Evolutionary conservation across 2,797 vertebrate genomes (phyloP).

Genomic region (Morus bassanus): DNA sequence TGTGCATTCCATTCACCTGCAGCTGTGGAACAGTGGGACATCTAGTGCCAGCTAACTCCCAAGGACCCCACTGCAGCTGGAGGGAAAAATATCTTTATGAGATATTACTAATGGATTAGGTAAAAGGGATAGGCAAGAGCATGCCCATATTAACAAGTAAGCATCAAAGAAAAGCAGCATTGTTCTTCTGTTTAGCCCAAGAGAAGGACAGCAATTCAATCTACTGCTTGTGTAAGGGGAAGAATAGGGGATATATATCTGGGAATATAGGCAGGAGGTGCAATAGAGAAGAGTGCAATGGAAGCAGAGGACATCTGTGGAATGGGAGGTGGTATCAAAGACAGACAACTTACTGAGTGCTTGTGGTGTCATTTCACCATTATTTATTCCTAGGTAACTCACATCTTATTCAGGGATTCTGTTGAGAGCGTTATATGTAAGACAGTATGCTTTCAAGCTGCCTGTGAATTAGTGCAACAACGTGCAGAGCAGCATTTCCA

Average conservation of each 20-base stretch:
- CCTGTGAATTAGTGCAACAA: conserved; percentile 2
- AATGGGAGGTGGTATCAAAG: conserved; percentile 14
- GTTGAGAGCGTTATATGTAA: conserved; percentile 10
- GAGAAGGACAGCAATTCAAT: conserved; percentile 6
- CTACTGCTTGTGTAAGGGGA: neutral
- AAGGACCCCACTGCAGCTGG: neutral
- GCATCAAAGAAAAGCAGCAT: conserved; percentile 28
- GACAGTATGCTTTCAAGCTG: conserved; percentile 34
- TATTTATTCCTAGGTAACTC: conserved; percentile 34
- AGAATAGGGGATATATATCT: neutral
- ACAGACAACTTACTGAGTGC: neutral
- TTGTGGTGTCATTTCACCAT: conserved; percentile 46
- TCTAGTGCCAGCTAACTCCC: neutral
- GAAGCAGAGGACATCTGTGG: conserved; percentile 23
- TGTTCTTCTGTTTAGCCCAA: neutral
- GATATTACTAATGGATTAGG: neutral
- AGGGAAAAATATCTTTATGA: neutral
- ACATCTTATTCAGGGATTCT: conserved; percentile 28
- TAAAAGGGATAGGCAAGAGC: neutral
- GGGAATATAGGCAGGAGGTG: neutral
- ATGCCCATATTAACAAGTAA: neutral
- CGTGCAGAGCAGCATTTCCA: conserved; percentile 5
- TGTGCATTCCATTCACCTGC: neutral
- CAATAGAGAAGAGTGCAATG: conserved; percentile 19
- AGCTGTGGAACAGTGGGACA: neutral